Conservation (phyloP, 2,888 invertebrate genomes). For the Drosophila monieri region DNA sequence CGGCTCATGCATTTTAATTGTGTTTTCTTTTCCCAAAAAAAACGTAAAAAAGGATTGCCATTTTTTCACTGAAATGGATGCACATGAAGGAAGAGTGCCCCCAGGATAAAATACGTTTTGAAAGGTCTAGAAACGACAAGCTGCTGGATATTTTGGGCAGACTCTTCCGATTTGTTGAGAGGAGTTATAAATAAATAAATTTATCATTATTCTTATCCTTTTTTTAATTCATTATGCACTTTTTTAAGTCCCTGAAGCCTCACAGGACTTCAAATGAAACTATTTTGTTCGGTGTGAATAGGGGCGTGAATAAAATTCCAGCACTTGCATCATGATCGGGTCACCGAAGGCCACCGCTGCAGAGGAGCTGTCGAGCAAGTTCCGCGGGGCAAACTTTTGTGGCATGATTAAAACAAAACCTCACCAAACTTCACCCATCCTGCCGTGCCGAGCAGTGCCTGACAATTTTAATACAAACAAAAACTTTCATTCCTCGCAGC, state of each 20-base stretch:
- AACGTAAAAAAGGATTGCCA: slow-evolving; percentile 14
- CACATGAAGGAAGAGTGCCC: slow-evolving; percentile 4
- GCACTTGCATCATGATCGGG: slow-evolving; percentile 20
- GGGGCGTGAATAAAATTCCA: slow-evolving; percentile 8
- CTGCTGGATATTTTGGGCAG: too few relatives aligned
- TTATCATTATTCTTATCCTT: too few relatives aligned
- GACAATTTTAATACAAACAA: slow-evolving; percentile 68
- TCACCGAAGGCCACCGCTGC: neutral
- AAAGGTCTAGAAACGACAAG: neutral
- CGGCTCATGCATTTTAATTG: slow-evolving; percentile 68
- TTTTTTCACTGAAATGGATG: slow-evolving; percentile 8
- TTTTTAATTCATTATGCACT: too few relatives aligned
- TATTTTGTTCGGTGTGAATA: neutral
- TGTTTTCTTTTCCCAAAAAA: slow-evolving; percentile 47
- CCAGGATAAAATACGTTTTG: neutral
- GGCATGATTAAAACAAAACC: slow-evolving; percentile 55
- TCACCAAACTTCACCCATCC: slow-evolving; percentile 33
- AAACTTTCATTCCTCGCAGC: slow-evolving; percentile 39
- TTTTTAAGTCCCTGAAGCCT: neutral
- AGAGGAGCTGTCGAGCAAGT: slow-evolving; percentile 3
- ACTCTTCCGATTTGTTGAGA: too few relatives aligned
- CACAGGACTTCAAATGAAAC: neutral
- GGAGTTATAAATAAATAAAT: too few relatives aligned
- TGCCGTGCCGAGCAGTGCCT: slow-evolving; percentile 34
- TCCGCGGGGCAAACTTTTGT: slow-evolving; percentile 37